Conservation (phyloP, 2,888 invertebrate species). For the Erebia aethiops region DNA sequence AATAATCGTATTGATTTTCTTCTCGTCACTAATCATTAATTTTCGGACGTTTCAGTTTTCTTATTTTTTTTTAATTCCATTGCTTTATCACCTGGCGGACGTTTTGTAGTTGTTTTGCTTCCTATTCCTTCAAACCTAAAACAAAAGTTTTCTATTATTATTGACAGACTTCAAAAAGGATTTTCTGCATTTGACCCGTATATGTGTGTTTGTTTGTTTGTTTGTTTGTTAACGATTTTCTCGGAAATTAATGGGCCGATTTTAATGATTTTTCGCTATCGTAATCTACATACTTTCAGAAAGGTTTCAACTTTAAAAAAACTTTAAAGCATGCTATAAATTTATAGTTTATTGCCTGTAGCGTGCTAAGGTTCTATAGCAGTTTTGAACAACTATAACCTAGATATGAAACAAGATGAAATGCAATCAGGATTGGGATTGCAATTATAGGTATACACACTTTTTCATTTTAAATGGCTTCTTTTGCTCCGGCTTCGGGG, state of each 20-base stretch:
- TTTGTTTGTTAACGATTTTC: no score
- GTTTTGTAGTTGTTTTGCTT: constrained; percentile 60
- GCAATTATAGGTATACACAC: constrained; percentile 47
- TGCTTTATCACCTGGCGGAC: constrained; percentile 62
- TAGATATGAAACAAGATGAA: not conserved
- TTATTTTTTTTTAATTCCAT: constrained; percentile 54
- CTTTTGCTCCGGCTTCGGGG: constrained; percentile 74
- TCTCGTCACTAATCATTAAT: not conserved
- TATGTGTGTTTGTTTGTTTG: no score
- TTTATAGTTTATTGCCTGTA: no score
- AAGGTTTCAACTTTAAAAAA: no score
- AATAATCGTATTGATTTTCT: not conserved
- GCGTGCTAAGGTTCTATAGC: no score
- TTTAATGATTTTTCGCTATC: no score
- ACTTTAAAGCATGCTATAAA: no score
- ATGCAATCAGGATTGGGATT: not conserved
- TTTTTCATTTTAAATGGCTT: constrained; percentile 77
- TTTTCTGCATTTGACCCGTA: no score
- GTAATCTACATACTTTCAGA: no score
- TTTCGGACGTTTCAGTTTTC: constrained; percentile 26
- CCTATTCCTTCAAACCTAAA: constrained; percentile 65
- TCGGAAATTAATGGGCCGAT: no score
- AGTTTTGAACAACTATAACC: no score
- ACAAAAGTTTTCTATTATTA: not conserved
- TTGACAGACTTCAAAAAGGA: no score